These are phyloP conservation scores for Ormyrus rosae DNA, from an alignment of 2,888 invertebrate species.

Conservation along the genomic window DNA sequence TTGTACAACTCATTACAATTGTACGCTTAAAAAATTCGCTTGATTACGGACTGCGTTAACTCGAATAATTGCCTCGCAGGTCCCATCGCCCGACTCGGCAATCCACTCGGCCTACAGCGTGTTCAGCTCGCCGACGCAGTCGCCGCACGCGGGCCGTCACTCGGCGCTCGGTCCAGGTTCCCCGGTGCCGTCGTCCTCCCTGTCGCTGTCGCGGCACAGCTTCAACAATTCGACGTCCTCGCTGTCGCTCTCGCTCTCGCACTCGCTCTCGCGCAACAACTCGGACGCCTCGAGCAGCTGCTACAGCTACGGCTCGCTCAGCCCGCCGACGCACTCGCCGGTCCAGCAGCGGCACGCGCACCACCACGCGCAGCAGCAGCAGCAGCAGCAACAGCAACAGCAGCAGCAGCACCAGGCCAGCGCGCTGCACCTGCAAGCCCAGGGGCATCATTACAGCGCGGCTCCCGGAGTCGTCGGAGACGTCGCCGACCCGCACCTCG, in stretches of 20 bases:
- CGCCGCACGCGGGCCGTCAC: slow-evolving; percentile 90
- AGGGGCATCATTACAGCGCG: slow-evolving; percentile 63
- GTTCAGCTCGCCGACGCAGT: slow-evolving; percentile 90
- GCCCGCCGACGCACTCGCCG: slow-evolving; percentile 89
- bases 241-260: slow-evolving; percentile 81
- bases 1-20: neutral
- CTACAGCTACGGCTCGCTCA: slow-evolving; percentile 84
- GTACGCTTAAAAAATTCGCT: neutral
- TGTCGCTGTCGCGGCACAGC: slow-evolving; percentile 73
- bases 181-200: slow-evolving; percentile 73
- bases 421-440: slow-evolving; percentile 74
- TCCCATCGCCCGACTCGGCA: slow-evolving; percentile 91
- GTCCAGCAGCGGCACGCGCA: slow-evolving; percentile 81
- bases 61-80: slow-evolving; percentile 55
- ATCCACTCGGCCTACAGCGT: slow-evolving; percentile 92
- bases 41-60: neutral
- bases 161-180: slow-evolving; percentile 77
- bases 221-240: slow-evolving; percentile 76
- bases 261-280: slow-evolving; percentile 91
- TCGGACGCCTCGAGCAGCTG: slow-evolving; percentile 94
- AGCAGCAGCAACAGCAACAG: slow-evolving; percentile 67
- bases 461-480: neutral
- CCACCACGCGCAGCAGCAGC: slow-evolving; percentile 72
- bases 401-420: slow-evolving; percentile 72
- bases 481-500: slow-evolving; percentile 60